Evolutionary conservation across 2,888 invertebrate genomes (phyloP), one percentile per base, ranked within the genome.

Genomic region (Drosophila hamatofila): DNA sequence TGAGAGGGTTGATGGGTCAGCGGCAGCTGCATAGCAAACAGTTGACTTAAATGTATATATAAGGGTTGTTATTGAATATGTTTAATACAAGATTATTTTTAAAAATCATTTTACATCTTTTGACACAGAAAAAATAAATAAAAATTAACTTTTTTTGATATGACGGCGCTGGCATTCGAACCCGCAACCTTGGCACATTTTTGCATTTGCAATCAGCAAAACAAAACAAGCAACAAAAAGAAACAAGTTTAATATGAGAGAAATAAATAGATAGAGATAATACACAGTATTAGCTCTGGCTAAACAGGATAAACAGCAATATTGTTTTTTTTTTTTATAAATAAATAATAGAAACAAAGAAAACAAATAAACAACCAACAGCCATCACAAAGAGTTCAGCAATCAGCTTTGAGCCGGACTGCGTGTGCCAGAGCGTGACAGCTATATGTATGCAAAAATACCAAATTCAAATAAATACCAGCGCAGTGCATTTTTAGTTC

Each of bases 341-440:
- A n/a, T n/a, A 16, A 54, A 33, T n/a, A 46, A 27, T 27, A 9
- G n/a, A n/a, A n/a, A n/a, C n/a, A 8, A 12, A 2, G 2, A 6
- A 4, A 37, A 51, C 7, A 56, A 51, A 44, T 16, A 25, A 25
- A 52, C 4, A 21, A 54, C 2, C 21, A 14, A 39, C 27, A 21
- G 4, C 16, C 1, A 23, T 27, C 14, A 58, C 62, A 63, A 57
- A 42, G 48, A 69, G 59, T n/a, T n/a, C n/a, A 44, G 27, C 6
- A 6, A 41, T 11, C 23, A 30, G 25, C 46, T 16, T 14, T 16
- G 6, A 23, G 9, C 12, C 41, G 11, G 14, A 3, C 30, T 48
- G 27, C 33, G 23, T 39, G 27, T n/a, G 71, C 5, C 0, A 62
- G 75, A 75, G 56, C n/a, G 66, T 2, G 62, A 75, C 39, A 62